A percentile compares a stretch with the other conserved stretches of the same genome.
Evolutionary conservation across 2,113 vertebrate genomes (phyloP).

Genomic region (Melanocharis versteri): DNA sequence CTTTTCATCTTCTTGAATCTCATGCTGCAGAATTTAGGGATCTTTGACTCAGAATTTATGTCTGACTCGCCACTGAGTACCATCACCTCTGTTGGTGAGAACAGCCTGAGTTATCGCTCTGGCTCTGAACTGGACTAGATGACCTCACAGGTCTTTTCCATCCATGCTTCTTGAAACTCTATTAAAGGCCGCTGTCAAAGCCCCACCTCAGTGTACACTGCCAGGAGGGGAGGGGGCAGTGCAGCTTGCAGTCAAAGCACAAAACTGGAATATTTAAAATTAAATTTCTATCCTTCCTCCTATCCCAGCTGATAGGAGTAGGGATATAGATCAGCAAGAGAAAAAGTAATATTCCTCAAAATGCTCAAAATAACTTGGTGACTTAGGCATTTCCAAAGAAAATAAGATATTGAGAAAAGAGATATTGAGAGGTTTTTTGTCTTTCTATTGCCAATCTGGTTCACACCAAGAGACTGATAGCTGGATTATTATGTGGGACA

Average conservation of each 20-base stretch:
- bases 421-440: background rate
- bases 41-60: conserved; percentile 19
- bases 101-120: background rate
- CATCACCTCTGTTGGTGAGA: conserved; percentile 13
- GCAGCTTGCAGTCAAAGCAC: background rate
- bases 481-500: background rate
- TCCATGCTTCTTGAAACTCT: background rate
- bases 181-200: background rate
- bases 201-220: background rate
- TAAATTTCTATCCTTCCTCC: background rate
- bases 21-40: background rate
- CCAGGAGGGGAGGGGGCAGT: background rate
- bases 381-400: background rate
- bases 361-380: background rate
- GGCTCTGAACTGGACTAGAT: background rate
- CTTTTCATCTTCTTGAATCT: background rate
- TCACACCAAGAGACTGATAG: background rate
- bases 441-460: background rate
- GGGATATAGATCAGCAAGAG: background rate
- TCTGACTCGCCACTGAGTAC: background rate
- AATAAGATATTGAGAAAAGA: background rate
- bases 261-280: background rate
- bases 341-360: background rate
- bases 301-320: background rate
- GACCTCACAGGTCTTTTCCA: conserved; percentile 43